Evolutionary conservation across 2,888 invertebrate species (phyloP), one percentile per base, ranked within the genome.

Genomic region (Parascotia fuliginaria): DNA sequence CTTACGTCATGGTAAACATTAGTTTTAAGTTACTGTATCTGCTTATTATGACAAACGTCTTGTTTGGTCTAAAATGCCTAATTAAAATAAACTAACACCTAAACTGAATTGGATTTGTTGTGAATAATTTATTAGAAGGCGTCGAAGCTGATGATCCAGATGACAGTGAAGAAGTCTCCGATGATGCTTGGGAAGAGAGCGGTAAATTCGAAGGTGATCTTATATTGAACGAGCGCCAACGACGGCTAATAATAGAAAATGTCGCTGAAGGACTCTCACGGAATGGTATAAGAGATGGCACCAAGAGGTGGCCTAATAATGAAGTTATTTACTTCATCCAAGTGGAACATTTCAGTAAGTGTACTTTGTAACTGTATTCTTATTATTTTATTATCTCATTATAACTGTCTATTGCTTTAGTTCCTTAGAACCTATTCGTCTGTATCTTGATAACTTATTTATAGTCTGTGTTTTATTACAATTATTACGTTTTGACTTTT

Each of bases 191-290:
- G 90, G 92, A 92, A 60, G 85, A 88, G 27, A 92, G 92, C 55
- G 92, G 92, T 5, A 89, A 92, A 63, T 93, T 93, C 49, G 93
- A 93, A 61, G 93, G 93, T 9, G 93, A 93, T 57, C 79, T 93
- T 16, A 83, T 92, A 39, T 78, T 93, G 5, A 92, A 92, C 46
- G 90, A 92, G 14, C 74, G 84, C 13, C 92, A 92, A 61, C 75
- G 92, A 53, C 74, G 85, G n/a, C 61, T 83, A 40, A 87, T 92
- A 22, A 83, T 92, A 0, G 83, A 87, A 47, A 82, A 86, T 22
- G 86, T 92, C 2, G 80, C 85, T 0, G 90, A 90, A 52, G 91
- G 90, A 4, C 76, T 92, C 0, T 81, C 89, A 1, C 83, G 92
- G 40, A 92, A 92, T 56, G 92, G 91, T 0, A 73, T 92, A 0